Conservation (phyloP, 2,113 vertebrate species). For the Chaetodon auriga region DNA sequence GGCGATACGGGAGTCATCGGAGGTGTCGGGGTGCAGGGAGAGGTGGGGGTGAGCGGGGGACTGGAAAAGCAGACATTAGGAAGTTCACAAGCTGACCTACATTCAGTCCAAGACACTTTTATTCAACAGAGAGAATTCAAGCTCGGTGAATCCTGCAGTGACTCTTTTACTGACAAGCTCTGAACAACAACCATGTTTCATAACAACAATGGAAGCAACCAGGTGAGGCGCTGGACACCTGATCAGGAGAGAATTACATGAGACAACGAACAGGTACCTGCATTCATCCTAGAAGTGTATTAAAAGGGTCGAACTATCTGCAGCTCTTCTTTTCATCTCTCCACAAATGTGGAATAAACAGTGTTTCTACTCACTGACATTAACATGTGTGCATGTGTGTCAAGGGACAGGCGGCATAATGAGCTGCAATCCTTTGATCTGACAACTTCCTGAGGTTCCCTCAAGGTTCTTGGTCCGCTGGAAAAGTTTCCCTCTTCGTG, state of each 20-base stretch:
- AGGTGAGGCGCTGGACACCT: neutral
- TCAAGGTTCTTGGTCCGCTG: neutral
- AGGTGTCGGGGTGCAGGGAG: slow-evolving; percentile 82
- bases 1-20: slow-evolving; percentile 81
- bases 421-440: neutral
- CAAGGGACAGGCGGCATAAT: neutral
- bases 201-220: slow-evolving; percentile 3
- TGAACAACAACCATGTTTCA: slow-evolving; percentile 2
- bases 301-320: neutral
- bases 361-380: neutral
- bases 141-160: neutral
- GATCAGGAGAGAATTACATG: neutral
- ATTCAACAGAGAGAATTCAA: slow-evolving; percentile 20
- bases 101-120: slow-evolving; percentile 29
- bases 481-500: neutral
- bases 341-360: slow-evolving; percentile 35
- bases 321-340: slow-evolving; percentile 14
- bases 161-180: slow-evolving; percentile 25
- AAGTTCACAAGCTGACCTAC: slow-evolving; percentile 16
- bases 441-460: neutral
- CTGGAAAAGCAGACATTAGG: slow-evolving; percentile 57
- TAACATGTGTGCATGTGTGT: neutral
- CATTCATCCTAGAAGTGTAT: neutral
- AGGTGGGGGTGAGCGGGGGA: slow-evolving; percentile 86
- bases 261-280: neutral